Base-by-base conservation (phyloP, 2,113 vertebrate species). In the Bufo bufo region DNA sequence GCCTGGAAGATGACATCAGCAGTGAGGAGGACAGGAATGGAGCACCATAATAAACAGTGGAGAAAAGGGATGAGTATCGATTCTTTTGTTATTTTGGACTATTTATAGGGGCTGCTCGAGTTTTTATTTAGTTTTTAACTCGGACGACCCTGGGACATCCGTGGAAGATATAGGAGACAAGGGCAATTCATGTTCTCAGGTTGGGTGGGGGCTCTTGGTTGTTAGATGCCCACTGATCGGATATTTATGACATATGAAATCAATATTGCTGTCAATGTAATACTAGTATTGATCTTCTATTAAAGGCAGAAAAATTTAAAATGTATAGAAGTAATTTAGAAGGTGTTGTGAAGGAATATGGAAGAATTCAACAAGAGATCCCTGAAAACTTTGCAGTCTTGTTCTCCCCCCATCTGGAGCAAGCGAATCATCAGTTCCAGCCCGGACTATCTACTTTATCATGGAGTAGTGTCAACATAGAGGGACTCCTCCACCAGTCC, bases 401-500 rank as follows among this genome's bases (percentile, higher is more conserved):
- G 33, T 90, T 90, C 9, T 56, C 80, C 7, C 20, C 16, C 47
- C 75, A 72, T 63, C 65, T 87, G 23, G 82, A 87, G n/a, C 56
- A 45, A 74, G 89, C 87, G 56, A 84, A 87, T 45, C 81, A 71
- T 49, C 81, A 85, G 52, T 87, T 90, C 16, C 89, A 90, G 58
- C 89, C 89, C 69, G 89, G 85, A 11, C 78, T 90, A 4, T 90
- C 81, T 71, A 78, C 82, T 19, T 50, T 90, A 56, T 82, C 85
- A 19, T 90, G 89, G 89, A 87, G 47, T 23, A 85, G 89, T 69
- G 80, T 90, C 23, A 87, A 90, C 85, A 90, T 90, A 69, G 89
- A 87, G 50, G 89, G 85, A 11, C 56, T 90, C 77, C 85, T 90
- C 54, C 89, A 90, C 45, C 80, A 90, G 54, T 71, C 84, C 12